Conservation (phyloP, 2,888 invertebrate species). For the Mythimna pallens region DNA sequence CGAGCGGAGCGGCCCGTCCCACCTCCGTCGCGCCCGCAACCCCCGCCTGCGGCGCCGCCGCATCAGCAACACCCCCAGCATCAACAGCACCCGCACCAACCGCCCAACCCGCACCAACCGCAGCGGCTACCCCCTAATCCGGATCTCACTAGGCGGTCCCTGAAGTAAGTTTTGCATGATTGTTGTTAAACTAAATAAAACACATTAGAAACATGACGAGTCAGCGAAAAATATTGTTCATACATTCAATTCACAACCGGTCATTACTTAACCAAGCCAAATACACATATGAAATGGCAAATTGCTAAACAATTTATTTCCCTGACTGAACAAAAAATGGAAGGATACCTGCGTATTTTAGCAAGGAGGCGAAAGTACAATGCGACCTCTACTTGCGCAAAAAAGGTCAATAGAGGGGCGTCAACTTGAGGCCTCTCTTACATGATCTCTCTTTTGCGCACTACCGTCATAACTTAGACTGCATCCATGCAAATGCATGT, state of each 20-base stretch:
- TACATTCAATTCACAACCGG: background rate
- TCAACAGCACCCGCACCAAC: slow-evolving; percentile 73
- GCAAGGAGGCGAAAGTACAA: slow-evolving; percentile 8
- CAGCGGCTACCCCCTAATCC: slow-evolving; percentile 89
- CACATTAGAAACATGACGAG: slow-evolving; percentile 15
- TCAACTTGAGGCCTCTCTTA: slow-evolving; percentile 14
- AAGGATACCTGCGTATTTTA: slow-evolving; percentile 1
- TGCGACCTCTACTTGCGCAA: slow-evolving; percentile 1
- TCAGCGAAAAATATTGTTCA: background rate
- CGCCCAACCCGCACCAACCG: slow-evolving; percentile 84
- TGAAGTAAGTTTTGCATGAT: slow-evolving; percentile 90
- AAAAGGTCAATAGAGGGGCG: slow-evolving; percentile 21
- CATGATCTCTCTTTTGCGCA: slow-evolving; percentile 36
- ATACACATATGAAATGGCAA: background rate
- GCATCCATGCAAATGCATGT: slow-evolving; percentile 34
- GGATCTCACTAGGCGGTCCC: slow-evolving; percentile 94
- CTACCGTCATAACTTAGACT: slow-evolving; percentile 29
- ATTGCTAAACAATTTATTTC: background rate
- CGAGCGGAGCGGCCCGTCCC: slow-evolving; percentile 69
- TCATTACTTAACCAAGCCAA: no score
- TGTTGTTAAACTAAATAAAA: slow-evolving; percentile 8
- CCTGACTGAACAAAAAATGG: background rate
- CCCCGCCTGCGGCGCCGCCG: slow-evolving; percentile 69
- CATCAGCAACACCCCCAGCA: slow-evolving; percentile 66
- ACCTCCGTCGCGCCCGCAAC: slow-evolving; percentile 64